phyloP scores from a whole-genome alignment of 37 sponge, comb jelly and placozoan species.

The Agelas oroides region DNA sequence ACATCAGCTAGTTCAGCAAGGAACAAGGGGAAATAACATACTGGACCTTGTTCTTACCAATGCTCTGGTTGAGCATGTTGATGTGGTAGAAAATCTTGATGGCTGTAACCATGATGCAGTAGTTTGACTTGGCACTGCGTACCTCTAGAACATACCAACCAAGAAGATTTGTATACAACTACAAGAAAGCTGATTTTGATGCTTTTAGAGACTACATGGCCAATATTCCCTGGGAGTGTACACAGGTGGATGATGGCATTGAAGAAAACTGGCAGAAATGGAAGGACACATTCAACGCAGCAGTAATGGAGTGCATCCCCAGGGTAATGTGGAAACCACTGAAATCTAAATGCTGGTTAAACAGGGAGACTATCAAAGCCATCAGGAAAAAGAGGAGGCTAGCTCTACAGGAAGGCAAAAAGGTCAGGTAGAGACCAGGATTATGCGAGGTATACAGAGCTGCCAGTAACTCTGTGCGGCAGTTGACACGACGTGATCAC shows the following conservation, averaged over 20 bases:
- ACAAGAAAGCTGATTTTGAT: constrained; percentile 36
- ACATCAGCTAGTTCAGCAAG: too few relatives aligned
- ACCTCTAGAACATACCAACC: background rate
- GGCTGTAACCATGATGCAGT: constrained; percentile 54
- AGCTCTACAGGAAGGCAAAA: constrained; percentile 17
- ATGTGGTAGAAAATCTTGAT: constrained; percentile 32
- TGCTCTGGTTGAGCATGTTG: background rate
- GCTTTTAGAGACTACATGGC: constrained; percentile 8
- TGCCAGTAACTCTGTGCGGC: background rate
- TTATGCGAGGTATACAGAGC: constrained; percentile 13
- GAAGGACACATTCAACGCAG: constrained; percentile 14
- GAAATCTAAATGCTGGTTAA: too few relatives aligned
- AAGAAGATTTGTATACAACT: constrained; percentile 23
- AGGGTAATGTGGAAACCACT: too few relatives aligned
- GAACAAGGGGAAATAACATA: too few relatives aligned
- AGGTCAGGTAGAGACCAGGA: constrained; percentile 13
- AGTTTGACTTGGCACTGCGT: background rate
- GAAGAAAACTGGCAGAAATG: constrained; percentile 23
- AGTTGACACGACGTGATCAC: too few relatives aligned
- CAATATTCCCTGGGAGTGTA: constrained; percentile 30
- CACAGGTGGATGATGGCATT: background rate
- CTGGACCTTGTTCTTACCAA: too few relatives aligned
- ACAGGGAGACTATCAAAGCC: background rate
- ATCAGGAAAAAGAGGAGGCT: constrained; percentile 17
- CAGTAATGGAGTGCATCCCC: too few relatives aligned